Conservation (phyloP, 2,113 vertebrate genomes). For the Sinosuthora webbiana region DNA sequence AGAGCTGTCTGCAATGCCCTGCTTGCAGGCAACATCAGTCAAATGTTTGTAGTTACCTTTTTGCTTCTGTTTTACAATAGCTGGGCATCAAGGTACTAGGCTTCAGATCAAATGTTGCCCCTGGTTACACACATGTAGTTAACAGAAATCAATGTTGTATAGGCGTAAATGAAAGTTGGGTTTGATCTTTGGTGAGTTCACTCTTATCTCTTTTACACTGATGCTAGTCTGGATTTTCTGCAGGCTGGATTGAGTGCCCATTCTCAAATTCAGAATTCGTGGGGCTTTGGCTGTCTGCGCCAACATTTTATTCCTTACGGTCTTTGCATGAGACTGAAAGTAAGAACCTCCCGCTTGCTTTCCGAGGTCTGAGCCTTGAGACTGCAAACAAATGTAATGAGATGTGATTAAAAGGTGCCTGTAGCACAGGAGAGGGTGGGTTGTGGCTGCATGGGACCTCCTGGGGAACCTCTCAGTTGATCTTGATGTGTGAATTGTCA, state of each 20-base stretch:
- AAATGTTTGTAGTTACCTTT: slow-evolving; percentile 22
- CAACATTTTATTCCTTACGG: not conserved
- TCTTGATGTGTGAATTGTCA: slow-evolving; percentile 34
- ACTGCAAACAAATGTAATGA: not conserved
- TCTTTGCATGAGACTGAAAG: not conserved
- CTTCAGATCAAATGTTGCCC: slow-evolving; percentile 46
- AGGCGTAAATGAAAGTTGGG: slow-evolving; percentile 3
- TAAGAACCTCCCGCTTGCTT: not conserved
- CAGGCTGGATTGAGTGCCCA: not conserved
- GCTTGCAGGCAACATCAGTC: slow-evolving; percentile 13
- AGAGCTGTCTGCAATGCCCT: not conserved
- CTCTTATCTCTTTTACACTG: not conserved
- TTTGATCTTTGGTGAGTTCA: slow-evolving; percentile 4
- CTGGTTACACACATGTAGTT: slow-evolving; percentile 35
- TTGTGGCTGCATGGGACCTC: not conserved
- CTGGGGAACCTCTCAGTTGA: not conserved
- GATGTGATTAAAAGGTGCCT: not conserved
- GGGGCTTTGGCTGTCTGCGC: not conserved
- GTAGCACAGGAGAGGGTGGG: not conserved
- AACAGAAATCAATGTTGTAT: slow-evolving; percentile 22
- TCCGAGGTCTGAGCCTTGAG: not conserved
- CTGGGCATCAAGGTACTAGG: slow-evolving; percentile 17
- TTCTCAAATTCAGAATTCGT: not conserved
- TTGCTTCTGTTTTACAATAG: slow-evolving; percentile 3
- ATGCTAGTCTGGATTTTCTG: not conserved